These are phyloP conservation scores for Dicentrarchus labrax DNA, from an alignment of 2,113 vertebrate species.

Conservation along the genomic window DNA sequence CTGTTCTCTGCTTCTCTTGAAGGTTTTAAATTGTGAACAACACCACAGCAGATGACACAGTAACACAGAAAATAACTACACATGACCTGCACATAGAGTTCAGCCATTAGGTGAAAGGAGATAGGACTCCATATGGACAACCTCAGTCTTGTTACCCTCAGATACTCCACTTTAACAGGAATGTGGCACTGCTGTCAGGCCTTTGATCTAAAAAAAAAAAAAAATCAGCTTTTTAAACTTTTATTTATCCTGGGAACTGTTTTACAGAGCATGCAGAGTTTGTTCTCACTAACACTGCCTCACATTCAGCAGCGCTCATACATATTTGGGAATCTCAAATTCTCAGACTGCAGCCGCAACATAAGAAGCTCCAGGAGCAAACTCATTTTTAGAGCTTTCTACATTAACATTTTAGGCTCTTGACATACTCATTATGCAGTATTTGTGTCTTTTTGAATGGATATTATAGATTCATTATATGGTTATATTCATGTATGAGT, in stretches of 20 bases:
- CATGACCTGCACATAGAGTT: constrained; percentile 43
- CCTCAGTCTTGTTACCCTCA: not conserved
- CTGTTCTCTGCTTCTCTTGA: not conserved
- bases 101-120: constrained; percentile 72
- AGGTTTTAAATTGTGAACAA: not conserved
- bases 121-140: constrained; percentile 72
- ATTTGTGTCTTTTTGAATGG: not conserved
- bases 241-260: constrained; percentile 41
- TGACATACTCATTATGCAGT: not conserved
- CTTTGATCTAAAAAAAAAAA: constrained; percentile 9
- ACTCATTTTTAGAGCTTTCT: not conserved
- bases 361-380: constrained; percentile 11
- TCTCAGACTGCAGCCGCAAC: constrained; percentile 1
- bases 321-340: constrained; percentile 23
- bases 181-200: constrained; percentile 51
- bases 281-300: constrained; percentile 18
- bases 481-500: not conserved
- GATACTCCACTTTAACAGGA: constrained; percentile 49
- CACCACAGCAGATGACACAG: constrained; percentile 41
- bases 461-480: not conserved
- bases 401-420: constrained; percentile 11
- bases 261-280: constrained; percentile 12
- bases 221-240: constrained; percentile 46
- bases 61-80: constrained; percentile 37
- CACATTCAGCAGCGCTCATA: constrained; percentile 11